Conservation (phyloP, 2,113 vertebrate species). For the Diglossa brunneiventris region DNA sequence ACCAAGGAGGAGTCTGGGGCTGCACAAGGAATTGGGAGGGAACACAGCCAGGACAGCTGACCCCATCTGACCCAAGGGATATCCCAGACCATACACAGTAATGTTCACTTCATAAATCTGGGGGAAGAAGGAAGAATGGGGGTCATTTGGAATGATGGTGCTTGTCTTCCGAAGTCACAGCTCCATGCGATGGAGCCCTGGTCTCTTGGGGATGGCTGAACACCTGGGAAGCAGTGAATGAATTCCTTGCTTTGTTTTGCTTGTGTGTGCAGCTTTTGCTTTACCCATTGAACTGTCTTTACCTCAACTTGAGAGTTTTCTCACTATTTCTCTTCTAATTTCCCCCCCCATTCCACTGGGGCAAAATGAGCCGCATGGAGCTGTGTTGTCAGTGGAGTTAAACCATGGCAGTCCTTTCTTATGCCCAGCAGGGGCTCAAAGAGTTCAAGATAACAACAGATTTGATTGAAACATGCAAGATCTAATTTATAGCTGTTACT, state of each 20-base stretch:
- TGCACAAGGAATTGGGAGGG: neutral
- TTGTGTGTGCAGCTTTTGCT: neutral
- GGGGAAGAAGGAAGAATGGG: neutral
- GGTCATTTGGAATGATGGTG: too few relatives aligned
- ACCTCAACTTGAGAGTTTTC: neutral
- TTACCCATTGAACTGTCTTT: neutral
- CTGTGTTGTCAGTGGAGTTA: neutral
- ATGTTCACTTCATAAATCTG: neutral
- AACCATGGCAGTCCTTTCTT: neutral
- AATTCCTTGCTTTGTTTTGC: neutral
- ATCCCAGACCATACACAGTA: neutral
- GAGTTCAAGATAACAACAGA: neutral
- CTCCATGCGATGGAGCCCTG: neutral
- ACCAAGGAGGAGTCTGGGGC: neutral
- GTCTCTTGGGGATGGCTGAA: neutral
- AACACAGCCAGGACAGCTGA: neutral
- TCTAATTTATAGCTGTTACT: neutral
- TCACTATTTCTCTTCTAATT: neutral
- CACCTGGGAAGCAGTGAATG: neutral
- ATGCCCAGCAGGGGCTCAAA: neutral
- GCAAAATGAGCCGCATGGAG: neutral
- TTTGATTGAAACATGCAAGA: neutral
- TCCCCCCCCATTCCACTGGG: fast-evolving
- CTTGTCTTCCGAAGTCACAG: neutral
- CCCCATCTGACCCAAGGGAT: neutral